Percentiles rank a stretch among this genome's conserved stretches.
Evolutionary conservation across 2,113 vertebrate genomes (phyloP).

Genomic region (Pseudopipra pipra): DNA sequence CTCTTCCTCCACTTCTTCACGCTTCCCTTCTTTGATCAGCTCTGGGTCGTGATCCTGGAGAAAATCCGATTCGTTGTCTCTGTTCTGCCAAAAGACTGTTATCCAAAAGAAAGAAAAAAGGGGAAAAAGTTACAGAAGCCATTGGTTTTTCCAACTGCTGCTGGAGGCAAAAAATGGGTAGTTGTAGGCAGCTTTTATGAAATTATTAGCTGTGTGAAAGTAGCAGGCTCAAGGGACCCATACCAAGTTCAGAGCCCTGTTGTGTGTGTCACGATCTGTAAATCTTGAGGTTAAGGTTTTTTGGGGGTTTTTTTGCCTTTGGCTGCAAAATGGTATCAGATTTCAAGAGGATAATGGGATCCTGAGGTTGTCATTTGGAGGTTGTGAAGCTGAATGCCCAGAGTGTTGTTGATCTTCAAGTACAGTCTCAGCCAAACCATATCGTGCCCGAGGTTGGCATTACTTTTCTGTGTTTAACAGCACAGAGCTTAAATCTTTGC

Average conservation of each 20-base stretch:
- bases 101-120: conserved; percentile 8
- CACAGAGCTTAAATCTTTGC: not conserved
- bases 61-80: conserved; percentile 76
- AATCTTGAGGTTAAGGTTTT: not conserved
- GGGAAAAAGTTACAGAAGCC: not conserved
- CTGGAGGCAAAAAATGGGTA: not conserved
- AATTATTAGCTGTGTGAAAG: not conserved
- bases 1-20: conserved; percentile 81
- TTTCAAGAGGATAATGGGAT: not conserved
- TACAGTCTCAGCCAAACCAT: accelerated
- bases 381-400: not conserved
- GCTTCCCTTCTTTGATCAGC: conserved; percentile 78
- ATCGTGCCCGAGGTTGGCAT: accelerated
- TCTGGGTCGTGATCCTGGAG: conserved; percentile 77
- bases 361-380: not conserved
- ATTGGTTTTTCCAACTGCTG: not conserved
- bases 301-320: not conserved
- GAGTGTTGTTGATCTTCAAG: not conserved
- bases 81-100: conserved; percentile 80
- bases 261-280: not conserved
- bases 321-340: not conserved
- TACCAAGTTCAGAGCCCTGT: not conserved
- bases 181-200: not conserved
- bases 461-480: not conserved
- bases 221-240: not conserved